Percentiles rank a stretch among this genome's conserved stretches.
Evolutionary conservation across 2,888 invertebrate genomes (phyloP).

Genomic region (Harpalus rufipes): DNA sequence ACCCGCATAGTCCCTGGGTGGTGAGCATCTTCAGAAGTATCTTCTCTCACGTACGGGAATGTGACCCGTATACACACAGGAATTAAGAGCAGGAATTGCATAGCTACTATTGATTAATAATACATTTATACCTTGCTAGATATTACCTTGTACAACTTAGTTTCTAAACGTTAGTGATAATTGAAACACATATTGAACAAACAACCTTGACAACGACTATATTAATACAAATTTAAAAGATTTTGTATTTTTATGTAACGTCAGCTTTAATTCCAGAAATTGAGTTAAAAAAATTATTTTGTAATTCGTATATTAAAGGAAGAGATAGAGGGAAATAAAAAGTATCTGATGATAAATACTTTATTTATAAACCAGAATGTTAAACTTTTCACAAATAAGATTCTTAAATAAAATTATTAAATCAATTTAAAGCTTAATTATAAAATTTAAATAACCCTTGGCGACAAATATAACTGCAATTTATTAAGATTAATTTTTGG

Average conservation of each 20-base stretch:
- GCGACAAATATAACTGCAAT: constrained; percentile 58
- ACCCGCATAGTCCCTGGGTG: constrained; percentile 52
- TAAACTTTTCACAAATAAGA: constrained; percentile 7
- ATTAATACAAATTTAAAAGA: not conserved
- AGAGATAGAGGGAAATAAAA: not conserved
- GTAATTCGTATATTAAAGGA: not conserved
- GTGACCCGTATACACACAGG: constrained; percentile 20
- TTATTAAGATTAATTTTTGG: constrained; percentile 59
- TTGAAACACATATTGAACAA: not conserved
- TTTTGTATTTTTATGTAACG: not conserved
- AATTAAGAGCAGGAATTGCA: constrained; percentile 16
- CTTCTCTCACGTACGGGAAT: constrained; percentile 6
- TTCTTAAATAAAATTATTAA: not conserved
- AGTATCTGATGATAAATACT: not conserved
- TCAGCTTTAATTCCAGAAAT: not conserved
- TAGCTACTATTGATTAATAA: constrained; percentile 33
- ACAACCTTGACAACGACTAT: not conserved
- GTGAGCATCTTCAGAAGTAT: constrained; percentile 36
- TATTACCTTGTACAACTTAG: constrained; percentile 36
- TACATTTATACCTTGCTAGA: constrained; percentile 45
- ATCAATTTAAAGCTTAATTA: constrained; percentile 53
- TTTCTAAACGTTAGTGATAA: constrained; percentile 17
- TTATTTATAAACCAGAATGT: constrained; percentile 35
- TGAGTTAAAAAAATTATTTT: not conserved
- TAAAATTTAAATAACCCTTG: constrained; percentile 54